Conservation (phyloP, 2,797 vertebrate genomes). For the Zenarchopterus dispar region DNA sequence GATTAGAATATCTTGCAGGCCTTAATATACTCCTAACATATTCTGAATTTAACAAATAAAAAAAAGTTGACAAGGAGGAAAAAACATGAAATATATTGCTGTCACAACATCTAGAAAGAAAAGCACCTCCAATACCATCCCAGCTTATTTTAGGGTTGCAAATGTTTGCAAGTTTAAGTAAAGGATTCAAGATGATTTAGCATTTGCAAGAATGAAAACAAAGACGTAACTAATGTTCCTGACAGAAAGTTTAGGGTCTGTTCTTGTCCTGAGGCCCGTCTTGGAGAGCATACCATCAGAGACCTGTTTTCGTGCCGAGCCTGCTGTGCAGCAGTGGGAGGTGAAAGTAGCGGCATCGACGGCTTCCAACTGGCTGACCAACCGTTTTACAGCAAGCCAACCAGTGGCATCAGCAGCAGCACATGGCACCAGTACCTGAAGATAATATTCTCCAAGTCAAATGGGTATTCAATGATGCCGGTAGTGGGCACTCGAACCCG, state of each 20-base stretch:
- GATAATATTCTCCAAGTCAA: constrained; percentile 84
- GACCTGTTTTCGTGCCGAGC: constrained; percentile 54
- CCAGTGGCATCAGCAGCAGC: constrained; percentile 42
- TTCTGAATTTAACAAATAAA: too few species aligned
- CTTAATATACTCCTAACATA: too few species aligned
- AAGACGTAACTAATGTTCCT: not conserved
- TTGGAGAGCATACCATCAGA: constrained; percentile 69
- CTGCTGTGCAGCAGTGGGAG: constrained; percentile 55
- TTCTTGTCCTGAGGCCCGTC: constrained; percentile 15
- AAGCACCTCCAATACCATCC: too few species aligned
- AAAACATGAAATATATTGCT: too few species aligned
- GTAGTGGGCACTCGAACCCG: constrained; percentile 84
- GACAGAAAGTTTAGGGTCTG: constrained; percentile 7
- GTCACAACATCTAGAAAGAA: too few species aligned
- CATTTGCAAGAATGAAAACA: constrained; percentile 1
- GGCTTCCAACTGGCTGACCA: constrained; percentile 58
- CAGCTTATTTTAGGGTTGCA: too few species aligned
- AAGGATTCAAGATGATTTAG: constrained; percentile 15
- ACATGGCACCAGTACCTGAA: constrained; percentile 80
- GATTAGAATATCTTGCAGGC: too few species aligned
- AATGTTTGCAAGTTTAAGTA: not conserved
- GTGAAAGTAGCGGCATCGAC: constrained; percentile 51
- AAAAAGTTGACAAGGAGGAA: too few species aligned
- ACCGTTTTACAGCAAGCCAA: constrained; percentile 48
- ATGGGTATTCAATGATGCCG: constrained; percentile 85